Evolutionary conservation across 1,140 invertebrate species (phyloP).

Genomic region (Drosophila ananassae): DNA sequence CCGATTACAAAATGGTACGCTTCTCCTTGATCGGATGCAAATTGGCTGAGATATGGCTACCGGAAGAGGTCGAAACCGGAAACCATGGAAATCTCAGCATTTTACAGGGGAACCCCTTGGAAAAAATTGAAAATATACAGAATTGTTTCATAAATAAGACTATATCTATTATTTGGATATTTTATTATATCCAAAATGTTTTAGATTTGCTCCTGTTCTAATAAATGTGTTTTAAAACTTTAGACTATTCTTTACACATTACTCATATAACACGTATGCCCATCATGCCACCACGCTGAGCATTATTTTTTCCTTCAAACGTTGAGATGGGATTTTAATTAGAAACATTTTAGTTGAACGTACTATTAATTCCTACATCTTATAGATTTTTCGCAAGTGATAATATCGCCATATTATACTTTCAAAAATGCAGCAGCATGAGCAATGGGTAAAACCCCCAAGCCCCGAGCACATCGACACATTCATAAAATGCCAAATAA

Average conservation of each 20-base stretch:
- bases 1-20: no score
- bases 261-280: neutral
- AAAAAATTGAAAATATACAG: no score
- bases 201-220: no score
- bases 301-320: neutral
- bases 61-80: no score
- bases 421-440: constrained; percentile 12
- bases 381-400: neutral
- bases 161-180: no score
- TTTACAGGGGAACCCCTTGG: no score
- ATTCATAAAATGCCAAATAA: constrained; percentile 67
- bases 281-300: neutral
- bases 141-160: no score
- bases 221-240: no score
- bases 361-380: neutral
- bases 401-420: neutral
- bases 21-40: no score
- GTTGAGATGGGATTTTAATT: neutral
- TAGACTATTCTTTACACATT: neutral
- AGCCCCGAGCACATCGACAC: constrained; percentile 33
- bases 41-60: no score
- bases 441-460: constrained; percentile 38
- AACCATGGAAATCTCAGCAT: no score
- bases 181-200: no score
- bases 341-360: neutral